phyloP scores from a whole-genome alignment of 2,113 vertebrate species.

The Pterocles burchelli region DNA sequence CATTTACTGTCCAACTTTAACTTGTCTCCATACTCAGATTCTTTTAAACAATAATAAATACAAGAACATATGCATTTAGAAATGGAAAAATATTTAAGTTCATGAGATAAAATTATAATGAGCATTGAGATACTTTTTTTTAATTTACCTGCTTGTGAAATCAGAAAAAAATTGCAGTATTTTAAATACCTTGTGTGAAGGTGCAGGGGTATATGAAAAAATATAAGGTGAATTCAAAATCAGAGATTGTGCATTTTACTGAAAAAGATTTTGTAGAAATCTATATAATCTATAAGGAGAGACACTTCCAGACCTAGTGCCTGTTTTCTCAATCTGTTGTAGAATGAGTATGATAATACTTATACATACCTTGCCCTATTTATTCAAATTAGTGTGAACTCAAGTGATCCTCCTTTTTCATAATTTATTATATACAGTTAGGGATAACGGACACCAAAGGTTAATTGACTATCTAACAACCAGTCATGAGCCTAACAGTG shows the following conservation, averaged over 20 bases:
- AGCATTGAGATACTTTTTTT: not conserved
- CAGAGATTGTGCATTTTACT: not conserved
- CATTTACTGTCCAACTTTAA: not conserved
- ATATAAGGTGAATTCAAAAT: not conserved
- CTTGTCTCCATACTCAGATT: not conserved
- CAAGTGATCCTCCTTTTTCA: not conserved
- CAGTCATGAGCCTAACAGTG: not conserved
- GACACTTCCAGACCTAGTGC: not conserved
- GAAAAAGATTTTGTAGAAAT: not conserved
- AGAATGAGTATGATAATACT: not conserved
- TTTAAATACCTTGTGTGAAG: not conserved
- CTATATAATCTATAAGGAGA: too few species aligned
- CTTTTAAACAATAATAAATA: not conserved
- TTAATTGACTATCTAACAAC: not conserved
- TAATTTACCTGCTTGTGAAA: not conserved
- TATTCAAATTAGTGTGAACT: not conserved
- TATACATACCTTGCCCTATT: not conserved
- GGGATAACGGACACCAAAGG: not conserved
- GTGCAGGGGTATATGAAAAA: not conserved
- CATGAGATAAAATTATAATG: not conserved
- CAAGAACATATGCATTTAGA: fast-evolving
- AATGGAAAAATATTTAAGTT: not conserved
- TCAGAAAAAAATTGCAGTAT: not conserved
- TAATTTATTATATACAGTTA: not conserved
- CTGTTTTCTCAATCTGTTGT: not conserved